A percentile compares a stretch with the other conserved stretches of the same genome.
Evolutionary conservation across 2,113 vertebrate species (phyloP).

Genomic region (Lophius piscatorius): DNA sequence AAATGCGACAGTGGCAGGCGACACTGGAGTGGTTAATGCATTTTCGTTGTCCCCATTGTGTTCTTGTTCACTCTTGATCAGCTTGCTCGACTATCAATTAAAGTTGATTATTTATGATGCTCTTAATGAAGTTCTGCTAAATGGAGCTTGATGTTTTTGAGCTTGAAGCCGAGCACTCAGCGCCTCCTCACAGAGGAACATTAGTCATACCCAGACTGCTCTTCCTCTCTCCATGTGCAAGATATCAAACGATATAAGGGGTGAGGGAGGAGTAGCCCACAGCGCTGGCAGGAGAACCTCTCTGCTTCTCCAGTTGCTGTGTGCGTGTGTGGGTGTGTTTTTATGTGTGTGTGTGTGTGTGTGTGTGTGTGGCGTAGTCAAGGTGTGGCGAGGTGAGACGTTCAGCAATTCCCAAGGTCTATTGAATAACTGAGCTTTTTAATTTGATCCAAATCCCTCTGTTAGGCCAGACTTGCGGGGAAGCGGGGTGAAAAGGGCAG

Average conservation of each 20-base stretch:
- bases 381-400: constrained; percentile 53
- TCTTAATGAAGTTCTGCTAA: constrained; percentile 53
- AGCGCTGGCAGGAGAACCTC: constrained; percentile 18
- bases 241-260: constrained; percentile 15
- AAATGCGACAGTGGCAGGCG: constrained; percentile 25
- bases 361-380: no score
- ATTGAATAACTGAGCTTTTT: constrained; percentile 36
- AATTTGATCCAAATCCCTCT: constrained; percentile 28
- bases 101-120: constrained; percentile 67
- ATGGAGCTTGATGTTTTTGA: constrained; percentile 40
- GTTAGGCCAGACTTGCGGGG: constrained; percentile 35
- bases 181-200: constrained; percentile 20
- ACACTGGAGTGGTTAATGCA: constrained; percentile 33
- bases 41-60: constrained; percentile 51
- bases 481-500: constrained; percentile 52
- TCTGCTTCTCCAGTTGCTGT: no score
- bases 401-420: constrained; percentile 34
- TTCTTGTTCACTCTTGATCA: constrained; percentile 65
- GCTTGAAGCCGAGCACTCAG: constrained; percentile 39
- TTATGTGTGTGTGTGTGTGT: no score
- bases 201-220: constrained; percentile 52
- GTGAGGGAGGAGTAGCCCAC: constrained; percentile 4
- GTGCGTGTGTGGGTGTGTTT: no score
- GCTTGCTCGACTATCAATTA: constrained; percentile 56
- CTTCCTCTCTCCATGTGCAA: constrained; percentile 13